Evolutionary conservation across 2,888 invertebrate genomes (phyloP).

Genomic region (Lasioglossum villosulum): DNA sequence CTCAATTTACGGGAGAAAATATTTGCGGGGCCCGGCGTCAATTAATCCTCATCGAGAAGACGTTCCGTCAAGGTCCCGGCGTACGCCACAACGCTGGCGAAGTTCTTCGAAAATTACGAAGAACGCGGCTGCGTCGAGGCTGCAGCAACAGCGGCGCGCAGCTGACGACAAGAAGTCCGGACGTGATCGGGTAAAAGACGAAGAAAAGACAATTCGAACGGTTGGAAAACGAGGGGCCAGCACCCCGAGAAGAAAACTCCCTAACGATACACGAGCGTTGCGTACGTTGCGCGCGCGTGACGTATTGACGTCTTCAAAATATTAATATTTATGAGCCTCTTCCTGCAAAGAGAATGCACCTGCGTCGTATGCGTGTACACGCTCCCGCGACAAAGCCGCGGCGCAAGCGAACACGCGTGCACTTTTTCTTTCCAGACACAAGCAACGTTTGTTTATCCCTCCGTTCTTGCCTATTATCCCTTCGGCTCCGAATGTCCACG

Average conservation of each 20-base stretch:
- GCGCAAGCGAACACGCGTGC: slow-evolving; percentile 29
- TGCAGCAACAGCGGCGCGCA: background rate
- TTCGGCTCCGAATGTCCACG: slow-evolving; percentile 6
- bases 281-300: slow-evolving; percentile 29
- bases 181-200: slow-evolving; percentile 4
- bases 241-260: slow-evolving; percentile 19
- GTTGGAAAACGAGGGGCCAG: background rate
- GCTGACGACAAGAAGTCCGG: background rate
- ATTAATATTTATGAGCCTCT: slow-evolving; percentile 69
- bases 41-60: slow-evolving; percentile 42
- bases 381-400: slow-evolving; percentile 53
- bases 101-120: slow-evolving; percentile 23
- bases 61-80: slow-evolving; percentile 39
- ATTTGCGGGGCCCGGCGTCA: slow-evolving; percentile 20
- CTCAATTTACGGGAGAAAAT: slow-evolving; percentile 16
- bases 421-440: slow-evolving; percentile 12
- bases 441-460: slow-evolving; percentile 33
- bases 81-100: background rate
- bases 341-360: slow-evolving; percentile 60
- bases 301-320: slow-evolving; percentile 62
- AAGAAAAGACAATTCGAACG: slow-evolving; percentile 5
- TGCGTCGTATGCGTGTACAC: slow-evolving; percentile 52
- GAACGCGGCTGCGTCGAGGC: background rate
- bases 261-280: slow-evolving; percentile 36
- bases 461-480: background rate